phyloP scores from a whole-genome alignment of 2,797 vertebrate genomes.

The Cryptoblepharus egeriae region DNA sequence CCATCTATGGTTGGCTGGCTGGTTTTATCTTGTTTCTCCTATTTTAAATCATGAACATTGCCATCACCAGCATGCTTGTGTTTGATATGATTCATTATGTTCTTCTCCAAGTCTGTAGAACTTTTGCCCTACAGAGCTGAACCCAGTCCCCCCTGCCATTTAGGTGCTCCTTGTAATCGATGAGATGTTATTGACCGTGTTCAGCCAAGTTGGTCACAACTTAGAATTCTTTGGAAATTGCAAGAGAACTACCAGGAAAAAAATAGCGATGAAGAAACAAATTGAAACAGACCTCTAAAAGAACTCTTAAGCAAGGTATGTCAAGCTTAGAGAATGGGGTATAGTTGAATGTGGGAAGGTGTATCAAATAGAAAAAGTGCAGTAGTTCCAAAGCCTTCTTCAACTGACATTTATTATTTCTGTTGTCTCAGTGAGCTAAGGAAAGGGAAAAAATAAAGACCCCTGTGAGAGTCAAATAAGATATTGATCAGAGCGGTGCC shows the following conservation, averaged over 20 bases:
- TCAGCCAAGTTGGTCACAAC: background rate
- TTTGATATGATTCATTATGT: background rate
- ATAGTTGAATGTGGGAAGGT: conserved; percentile 29
- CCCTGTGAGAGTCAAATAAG: conserved; percentile 31
- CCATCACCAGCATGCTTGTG: background rate
- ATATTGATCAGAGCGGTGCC: conserved; percentile 52
- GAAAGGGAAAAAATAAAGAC: conserved; percentile 24
- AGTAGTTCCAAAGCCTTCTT: conserved; percentile 18
- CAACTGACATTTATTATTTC: conserved; percentile 55
- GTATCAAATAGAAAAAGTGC: conserved; percentile 6
- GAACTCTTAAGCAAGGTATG: background rate
- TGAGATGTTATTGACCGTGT: background rate
- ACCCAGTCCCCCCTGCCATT: background rate
- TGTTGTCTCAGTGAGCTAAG: conserved; percentile 27
- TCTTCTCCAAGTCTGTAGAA: background rate
- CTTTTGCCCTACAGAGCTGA: background rate
- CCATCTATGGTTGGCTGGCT: background rate
- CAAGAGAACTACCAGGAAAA: background rate
- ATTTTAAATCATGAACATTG: background rate
- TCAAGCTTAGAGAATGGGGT: conserved; percentile 23
- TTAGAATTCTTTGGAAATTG: background rate
- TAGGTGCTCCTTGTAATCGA: background rate
- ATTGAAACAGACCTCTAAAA: background rate
- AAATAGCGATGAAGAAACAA: background rate
- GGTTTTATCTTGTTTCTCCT: background rate